phyloP scores from a whole-genome alignment of 2,113 vertebrate species.

The Heterotis niloticus region DNA sequence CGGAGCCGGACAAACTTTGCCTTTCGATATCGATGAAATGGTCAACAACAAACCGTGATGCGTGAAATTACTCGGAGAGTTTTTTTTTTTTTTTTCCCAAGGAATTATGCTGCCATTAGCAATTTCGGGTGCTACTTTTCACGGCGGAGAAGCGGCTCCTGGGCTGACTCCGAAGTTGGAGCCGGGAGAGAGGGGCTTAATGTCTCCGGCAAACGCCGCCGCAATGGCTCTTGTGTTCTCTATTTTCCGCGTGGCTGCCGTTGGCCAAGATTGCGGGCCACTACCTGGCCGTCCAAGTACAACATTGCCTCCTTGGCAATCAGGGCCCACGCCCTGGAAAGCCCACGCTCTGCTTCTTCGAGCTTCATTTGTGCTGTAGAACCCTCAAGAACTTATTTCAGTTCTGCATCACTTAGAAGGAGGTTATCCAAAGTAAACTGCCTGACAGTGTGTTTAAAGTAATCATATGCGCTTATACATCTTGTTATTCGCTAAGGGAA shows the following conservation, averaged over 20 bases:
- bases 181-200: slow-evolving; percentile 22
- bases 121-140: slow-evolving; percentile 50
- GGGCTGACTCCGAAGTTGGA: background rate
- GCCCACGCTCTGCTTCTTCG: background rate
- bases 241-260: slow-evolving; percentile 11
- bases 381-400: background rate
- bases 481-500: no score
- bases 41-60: slow-evolving; percentile 52
- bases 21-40: slow-evolving; percentile 54
- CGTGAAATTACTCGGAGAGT: slow-evolving; percentile 63
- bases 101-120: slow-evolving; percentile 44
- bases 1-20: slow-evolving; percentile 38
- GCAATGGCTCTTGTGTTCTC: background rate
- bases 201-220: background rate
- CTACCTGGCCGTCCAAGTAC: slow-evolving; percentile 22
- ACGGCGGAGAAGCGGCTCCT: slow-evolving; percentile 21
- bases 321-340: slow-evolving; percentile 5
- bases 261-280: slow-evolving; percentile 3
- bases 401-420: slow-evolving; percentile 27
- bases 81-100: slow-evolving; percentile 35
- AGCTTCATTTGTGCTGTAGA: slow-evolving; percentile 14
- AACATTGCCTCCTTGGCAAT: slow-evolving; percentile 28
- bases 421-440: no score
- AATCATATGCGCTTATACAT: no score
- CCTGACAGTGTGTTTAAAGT: no score